Evolutionary conservation across 2,888 invertebrate genomes (phyloP), one percentile per base, ranked within the genome.

Genomic region (Myopa tessellatipennis): DNA sequence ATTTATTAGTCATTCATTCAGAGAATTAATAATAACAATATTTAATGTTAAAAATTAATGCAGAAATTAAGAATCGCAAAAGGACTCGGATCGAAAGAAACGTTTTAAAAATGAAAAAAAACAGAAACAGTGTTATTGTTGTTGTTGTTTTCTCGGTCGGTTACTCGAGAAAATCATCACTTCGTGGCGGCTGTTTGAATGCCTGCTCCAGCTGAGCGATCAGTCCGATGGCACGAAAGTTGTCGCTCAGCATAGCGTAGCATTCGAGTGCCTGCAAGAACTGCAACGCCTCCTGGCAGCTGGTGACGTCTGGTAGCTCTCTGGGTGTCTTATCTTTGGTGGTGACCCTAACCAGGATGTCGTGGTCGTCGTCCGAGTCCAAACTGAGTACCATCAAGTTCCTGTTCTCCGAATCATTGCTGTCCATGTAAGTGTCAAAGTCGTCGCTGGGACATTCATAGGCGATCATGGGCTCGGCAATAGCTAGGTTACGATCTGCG

Each of bases 211-310:
- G 77, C 52, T 88, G 85, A 38, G 82, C 83, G 18, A 88, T 82
- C 65, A 88, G 82, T 5, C 88, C 88, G 40, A 87, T 87, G 0
- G 88, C 88, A 7, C 88, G 81, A 63, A 82, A 87, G 67, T 88
- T 87, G 16, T 87, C 85, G 73, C 83, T 82, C 12, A 87, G 18
- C 84, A 88, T 83, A 8, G 87, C 87, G 77, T 85, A 88, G 61
- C 88, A 86, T 76, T 87, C 87, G 14, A 88, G 74, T 0, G 82
- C 86, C 52, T 83, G 82, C 3, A 88, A 52, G 63, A 85, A 83
- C 40, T 77, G 79, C 14, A 85, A 55, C 4, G 85, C 85, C 18
- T 84, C 84, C 18, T 81, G 80, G n/a, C 82, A 80, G 6, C 80
- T 81, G 71, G 77, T 77, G 45, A 65, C 8, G 34, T 65, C 65